Percentiles rank a stretch among this genome's conserved stretches.
phyloP scores from a whole-genome alignment of 2,797 vertebrate genomes.

The Parotocinclus haroldoi region DNA sequence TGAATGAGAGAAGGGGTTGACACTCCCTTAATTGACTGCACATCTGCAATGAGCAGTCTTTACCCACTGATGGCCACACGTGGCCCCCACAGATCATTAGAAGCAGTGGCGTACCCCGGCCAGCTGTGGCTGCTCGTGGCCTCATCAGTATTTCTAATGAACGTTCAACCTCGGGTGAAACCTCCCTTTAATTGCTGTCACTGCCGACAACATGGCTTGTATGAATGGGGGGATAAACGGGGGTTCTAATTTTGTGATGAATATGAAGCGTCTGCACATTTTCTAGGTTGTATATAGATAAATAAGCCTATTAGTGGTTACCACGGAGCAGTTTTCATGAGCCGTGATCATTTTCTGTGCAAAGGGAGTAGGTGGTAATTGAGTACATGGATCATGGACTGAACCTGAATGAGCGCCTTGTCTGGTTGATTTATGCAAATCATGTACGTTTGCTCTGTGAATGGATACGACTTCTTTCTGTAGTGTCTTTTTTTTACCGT shows the following conservation, averaged over 20 bases:
- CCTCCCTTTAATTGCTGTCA: slow-evolving; percentile 38
- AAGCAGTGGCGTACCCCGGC: neutral
- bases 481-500: neutral
- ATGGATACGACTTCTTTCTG: slow-evolving; percentile 1
- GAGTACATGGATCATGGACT: slow-evolving; percentile 4
- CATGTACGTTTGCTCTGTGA: neutral
- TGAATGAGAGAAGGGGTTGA: slow-evolving; percentile 15
- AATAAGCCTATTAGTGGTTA: slow-evolving; percentile 38
- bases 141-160: slow-evolving; percentile 44
- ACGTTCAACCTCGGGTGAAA: slow-evolving; percentile 26
- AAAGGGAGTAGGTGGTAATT: slow-evolving; percentile 12
- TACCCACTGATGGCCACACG: slow-evolving; percentile 9
- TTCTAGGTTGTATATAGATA: slow-evolving; percentile 40
- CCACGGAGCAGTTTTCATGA: too few relatives aligned
- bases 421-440: neutral
- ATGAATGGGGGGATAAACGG: neutral
- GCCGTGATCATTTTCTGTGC: slow-evolving; percentile 23
- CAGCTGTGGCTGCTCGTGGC: slow-evolving; percentile 12
- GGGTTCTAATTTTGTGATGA: slow-evolving; percentile 19
- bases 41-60: slow-evolving; percentile 44
- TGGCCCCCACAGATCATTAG: slow-evolving; percentile 41
- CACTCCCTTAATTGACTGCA: slow-evolving; percentile 47
- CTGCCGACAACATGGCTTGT: slow-evolving; percentile 13
- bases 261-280: slow-evolving; percentile 22
- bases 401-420: neutral